These are phyloP conservation scores for Pheosia tremula DNA, from an alignment of 2,888 invertebrate species.

Conservation along the genomic window DNA sequence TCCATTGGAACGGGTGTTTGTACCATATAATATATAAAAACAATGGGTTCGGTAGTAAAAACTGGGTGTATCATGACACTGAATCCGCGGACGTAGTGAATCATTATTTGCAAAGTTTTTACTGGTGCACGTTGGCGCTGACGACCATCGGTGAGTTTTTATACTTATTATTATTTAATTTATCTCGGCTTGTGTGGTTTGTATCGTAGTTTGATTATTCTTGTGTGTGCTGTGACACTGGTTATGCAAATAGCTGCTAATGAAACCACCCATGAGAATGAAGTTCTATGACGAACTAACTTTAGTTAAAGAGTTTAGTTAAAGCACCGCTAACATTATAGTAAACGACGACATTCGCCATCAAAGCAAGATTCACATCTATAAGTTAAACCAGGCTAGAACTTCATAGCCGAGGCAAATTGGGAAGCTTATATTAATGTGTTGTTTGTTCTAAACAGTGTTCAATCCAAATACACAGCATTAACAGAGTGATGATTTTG, in stretches of 20 bases:
- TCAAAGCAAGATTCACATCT: not conserved
- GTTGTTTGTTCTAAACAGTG: not conserved
- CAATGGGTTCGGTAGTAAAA: constrained; percentile 96
- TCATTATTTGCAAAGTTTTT: constrained; percentile 98
- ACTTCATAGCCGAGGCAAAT: not conserved
- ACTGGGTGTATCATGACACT: constrained; percentile 95
- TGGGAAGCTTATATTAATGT: not conserved
- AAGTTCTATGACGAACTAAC: constrained; percentile 32
- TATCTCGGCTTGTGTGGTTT: constrained; percentile 9
- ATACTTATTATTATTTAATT: constrained; percentile 13
- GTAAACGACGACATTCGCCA: constrained; percentile 20
- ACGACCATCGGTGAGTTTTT: constrained; percentile 93
- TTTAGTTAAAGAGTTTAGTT: constrained; percentile 33
- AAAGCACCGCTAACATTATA: constrained; percentile 33
- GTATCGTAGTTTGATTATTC: not conserved
- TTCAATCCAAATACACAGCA: not conserved
- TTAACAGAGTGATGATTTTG: not conserved
- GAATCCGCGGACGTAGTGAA: constrained; percentile 95
- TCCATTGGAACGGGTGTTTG: constrained; percentile 99
- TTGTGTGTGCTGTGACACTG: not conserved
- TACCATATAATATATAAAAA: constrained; percentile 98
- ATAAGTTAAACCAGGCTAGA: not conserved
- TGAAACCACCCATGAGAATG: constrained; percentile 13
- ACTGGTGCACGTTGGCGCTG: constrained; percentile 98
- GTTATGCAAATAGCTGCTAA: constrained; percentile 4